Evolutionary conservation across 1,140 invertebrate genomes (phyloP).

Genomic region (Anastrepha obliqua): DNA sequence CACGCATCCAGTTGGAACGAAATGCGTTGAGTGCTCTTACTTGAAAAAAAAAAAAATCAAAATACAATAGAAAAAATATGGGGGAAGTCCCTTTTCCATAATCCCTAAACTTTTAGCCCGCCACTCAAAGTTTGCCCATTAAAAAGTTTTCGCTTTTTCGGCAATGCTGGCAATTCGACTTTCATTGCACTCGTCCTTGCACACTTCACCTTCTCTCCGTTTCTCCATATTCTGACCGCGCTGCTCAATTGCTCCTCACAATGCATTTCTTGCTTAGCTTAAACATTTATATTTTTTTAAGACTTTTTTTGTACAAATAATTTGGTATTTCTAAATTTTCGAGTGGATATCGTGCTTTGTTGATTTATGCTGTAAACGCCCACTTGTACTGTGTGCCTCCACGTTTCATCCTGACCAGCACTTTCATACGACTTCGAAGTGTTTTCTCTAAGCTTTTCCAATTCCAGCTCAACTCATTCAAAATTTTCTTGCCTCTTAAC

Average conservation of each 20-base stretch:
- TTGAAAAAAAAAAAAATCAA: not conserved
- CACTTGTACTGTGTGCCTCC: constrained; percentile 17
- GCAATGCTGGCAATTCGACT: constrained; percentile 42
- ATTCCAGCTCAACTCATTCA: constrained; percentile 48
- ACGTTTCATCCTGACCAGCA: not conserved
- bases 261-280: constrained; percentile 22
- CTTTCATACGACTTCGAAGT: not conserved
- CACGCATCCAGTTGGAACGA: constrained; percentile 21
- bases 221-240: not conserved
- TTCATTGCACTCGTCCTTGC: constrained; percentile 14
- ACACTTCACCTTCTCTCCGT: not conserved
- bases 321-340: constrained; percentile 43
- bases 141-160: constrained; percentile 49
- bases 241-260: not conserved
- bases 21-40: constrained; percentile 39
- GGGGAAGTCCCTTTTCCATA: constrained; percentile 38
- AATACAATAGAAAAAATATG: constrained; percentile 18
- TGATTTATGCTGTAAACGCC: constrained; percentile 36
- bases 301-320: constrained; percentile 16
- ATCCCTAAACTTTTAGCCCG: constrained; percentile 48
- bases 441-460: constrained; percentile 37
- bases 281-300: not conserved
- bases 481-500: constrained; percentile 44
- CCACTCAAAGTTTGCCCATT: constrained; percentile 52
- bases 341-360: constrained; percentile 29